Evolutionary conservation across 53 echinoderm and acorn worm species (phyloP).

Genomic region (Stichopus horrens): DNA sequence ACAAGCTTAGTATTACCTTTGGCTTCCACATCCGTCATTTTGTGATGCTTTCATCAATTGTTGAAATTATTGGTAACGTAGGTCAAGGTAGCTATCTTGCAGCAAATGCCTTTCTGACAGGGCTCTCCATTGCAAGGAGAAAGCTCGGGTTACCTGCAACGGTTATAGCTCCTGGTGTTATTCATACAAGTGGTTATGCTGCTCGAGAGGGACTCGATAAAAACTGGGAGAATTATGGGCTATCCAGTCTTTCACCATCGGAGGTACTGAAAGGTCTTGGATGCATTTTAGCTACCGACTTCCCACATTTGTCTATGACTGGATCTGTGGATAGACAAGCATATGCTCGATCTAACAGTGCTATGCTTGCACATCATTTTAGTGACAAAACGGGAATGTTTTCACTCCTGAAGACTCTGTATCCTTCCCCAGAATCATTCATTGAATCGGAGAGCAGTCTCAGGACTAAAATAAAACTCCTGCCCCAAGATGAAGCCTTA

Average conservation of each 20-base stretch:
- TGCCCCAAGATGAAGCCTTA: constrained; percentile 66
- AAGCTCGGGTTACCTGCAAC: constrained; percentile 93
- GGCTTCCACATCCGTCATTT: constrained; percentile 85
- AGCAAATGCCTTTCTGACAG: constrained; percentile 84
- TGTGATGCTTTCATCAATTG: constrained; percentile 95
- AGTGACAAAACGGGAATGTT: constrained; percentile 76
- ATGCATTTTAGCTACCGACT: constrained; percentile 80
- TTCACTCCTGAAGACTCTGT: constrained; percentile 84
- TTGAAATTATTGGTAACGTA: constrained; percentile 88
- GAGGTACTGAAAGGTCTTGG: constrained; percentile 91
- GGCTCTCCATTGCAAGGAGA: constrained; percentile 69
- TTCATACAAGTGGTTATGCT: constrained; percentile 86
- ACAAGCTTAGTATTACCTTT: constrained; percentile 80
- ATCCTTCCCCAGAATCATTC: constrained; percentile 73
- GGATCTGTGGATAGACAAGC: constrained; percentile 71
- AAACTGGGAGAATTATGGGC: constrained; percentile 86
- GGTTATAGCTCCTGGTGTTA: constrained; percentile 84
- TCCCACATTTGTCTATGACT: constrained; percentile 82
- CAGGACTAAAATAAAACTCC: constrained; percentile 65
- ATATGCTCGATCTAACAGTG: constrained; percentile 77
- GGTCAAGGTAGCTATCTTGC: constrained; percentile 93
- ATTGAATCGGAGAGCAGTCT: constrained; percentile 80
- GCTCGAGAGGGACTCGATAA: constrained; percentile 84
- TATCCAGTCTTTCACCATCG: constrained; percentile 86
- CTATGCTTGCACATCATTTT: constrained; percentile 86